Evolutionary conservation across 2,888 invertebrate genomes (phyloP).

Genomic region (Drosophila merina): DNA sequence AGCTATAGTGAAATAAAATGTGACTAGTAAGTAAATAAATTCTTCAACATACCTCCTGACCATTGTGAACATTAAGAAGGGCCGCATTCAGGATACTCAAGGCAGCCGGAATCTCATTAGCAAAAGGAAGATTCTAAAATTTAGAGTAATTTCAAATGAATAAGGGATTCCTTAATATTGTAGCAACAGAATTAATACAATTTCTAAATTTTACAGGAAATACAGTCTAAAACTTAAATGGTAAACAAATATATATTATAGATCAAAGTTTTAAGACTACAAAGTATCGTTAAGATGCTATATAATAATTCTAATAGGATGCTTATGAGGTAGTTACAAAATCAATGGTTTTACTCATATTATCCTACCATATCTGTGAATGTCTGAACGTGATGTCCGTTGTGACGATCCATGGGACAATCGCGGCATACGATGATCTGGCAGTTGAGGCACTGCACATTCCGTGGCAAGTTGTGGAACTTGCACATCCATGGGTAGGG

Average conservation of each 20-base stretch:
- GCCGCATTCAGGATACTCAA: constrained; percentile 41
- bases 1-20: constrained; percentile 56
- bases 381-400: background rate
- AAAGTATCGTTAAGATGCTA: too few species aligned
- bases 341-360: too few species aligned
- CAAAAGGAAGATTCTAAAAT: constrained; percentile 45
- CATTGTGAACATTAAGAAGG: constrained; percentile 38
- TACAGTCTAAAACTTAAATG: background rate
- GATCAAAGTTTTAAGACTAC: too few species aligned
- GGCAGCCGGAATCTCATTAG: constrained; percentile 42
- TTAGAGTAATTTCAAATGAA: background rate
- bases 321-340: too few species aligned
- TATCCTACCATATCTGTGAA: background rate
- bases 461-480: constrained; percentile 48
- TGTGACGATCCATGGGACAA: background rate
- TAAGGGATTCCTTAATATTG: background rate
- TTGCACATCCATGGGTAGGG: constrained; percentile 55
- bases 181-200: too few species aligned
- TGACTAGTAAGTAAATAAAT: constrained; percentile 62
- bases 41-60: constrained; percentile 48
- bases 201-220: too few species aligned
- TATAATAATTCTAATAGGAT: too few species aligned
- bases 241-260: too few species aligned
- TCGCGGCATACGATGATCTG: background rate
- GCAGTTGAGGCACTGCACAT: background rate